phyloP scores from a whole-genome alignment of 2,797 vertebrate species.

The Amphiprion clarkii region DNA sequence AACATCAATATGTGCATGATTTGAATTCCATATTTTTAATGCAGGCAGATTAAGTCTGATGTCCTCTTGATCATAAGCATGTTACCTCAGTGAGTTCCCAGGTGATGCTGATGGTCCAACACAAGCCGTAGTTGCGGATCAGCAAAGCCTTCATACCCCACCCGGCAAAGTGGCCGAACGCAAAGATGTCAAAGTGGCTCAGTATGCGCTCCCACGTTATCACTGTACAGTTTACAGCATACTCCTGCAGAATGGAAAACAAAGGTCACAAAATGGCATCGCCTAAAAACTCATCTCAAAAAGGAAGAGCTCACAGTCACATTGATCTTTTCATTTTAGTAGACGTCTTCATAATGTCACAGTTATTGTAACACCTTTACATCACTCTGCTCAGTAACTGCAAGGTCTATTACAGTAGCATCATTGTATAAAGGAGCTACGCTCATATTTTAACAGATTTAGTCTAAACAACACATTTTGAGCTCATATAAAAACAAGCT shows the following conservation, averaged over 20 bases:
- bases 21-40: background rate
- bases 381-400: too few relatives aligned
- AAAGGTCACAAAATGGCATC: background rate
- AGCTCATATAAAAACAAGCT: too few relatives aligned
- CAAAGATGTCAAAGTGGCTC: constrained; percentile 98
- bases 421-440: too few relatives aligned
- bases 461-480: too few relatives aligned
- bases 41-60: background rate
- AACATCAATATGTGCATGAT: too few relatives aligned
- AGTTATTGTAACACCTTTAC: background rate
- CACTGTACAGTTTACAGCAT: constrained; percentile 94
- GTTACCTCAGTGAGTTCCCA: constrained; percentile 98
- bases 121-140: constrained; percentile 95
- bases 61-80: constrained; percentile 46
- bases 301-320: background rate
- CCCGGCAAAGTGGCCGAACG: constrained; percentile 96
- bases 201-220: constrained; percentile 96
- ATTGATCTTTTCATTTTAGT: background rate
- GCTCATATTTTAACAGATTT: too few relatives aligned
- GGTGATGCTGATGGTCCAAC: constrained; percentile 99
- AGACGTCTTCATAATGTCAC: background rate
- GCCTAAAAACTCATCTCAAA: background rate
- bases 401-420: too few relatives aligned
- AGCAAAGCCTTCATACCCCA: constrained; percentile 97
- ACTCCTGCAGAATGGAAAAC: constrained; percentile 85